Evolutionary conservation across 2,888 invertebrate genomes (phyloP).

Genomic region (Amiota mariae): DNA sequence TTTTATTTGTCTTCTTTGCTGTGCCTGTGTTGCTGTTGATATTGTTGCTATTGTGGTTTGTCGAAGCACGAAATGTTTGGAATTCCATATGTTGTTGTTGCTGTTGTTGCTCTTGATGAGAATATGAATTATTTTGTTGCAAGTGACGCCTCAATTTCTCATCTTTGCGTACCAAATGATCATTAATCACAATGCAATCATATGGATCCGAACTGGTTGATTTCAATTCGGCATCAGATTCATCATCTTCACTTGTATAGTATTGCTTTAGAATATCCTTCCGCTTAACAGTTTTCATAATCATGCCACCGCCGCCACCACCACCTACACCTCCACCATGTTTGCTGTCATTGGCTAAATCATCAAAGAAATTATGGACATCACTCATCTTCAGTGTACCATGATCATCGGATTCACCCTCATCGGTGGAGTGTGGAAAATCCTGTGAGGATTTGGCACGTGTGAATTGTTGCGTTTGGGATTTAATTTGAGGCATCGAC

Average conservation of each 20-base stretch:
- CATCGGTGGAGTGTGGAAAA: conserved; percentile 66
- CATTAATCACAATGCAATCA: conserved; percentile 89
- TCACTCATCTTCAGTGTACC: conserved; percentile 74
- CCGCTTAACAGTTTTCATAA: conserved; percentile 82
- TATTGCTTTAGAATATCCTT: conserved; percentile 84
- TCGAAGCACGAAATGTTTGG: conserved; percentile 74
- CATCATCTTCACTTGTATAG: conserved; percentile 78
- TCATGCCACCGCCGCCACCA: conserved; percentile 73
- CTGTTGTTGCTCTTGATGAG: conserved; percentile 42
- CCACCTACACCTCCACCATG: conserved; percentile 76
- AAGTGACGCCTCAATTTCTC: conserved; percentile 72
- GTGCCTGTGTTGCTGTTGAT: conserved; percentile 74
- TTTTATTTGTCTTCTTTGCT: conserved; percentile 60
- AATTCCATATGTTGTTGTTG: conserved; percentile 74
- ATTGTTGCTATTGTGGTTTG: conserved; percentile 73
- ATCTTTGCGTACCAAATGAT: conserved; percentile 77
- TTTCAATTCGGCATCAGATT: conserved; percentile 74
- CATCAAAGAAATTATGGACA: conserved; percentile 75
- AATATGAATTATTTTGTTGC: conserved; percentile 65
- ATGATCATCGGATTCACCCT: conserved; percentile 70
- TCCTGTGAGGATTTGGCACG: conserved; percentile 49
- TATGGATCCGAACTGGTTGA: conserved; percentile 84
- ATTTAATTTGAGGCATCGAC: conserved; percentile 51
- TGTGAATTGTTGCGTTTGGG: conserved; percentile 47
- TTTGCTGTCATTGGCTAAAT: conserved; percentile 51